phyloP scores from a whole-genome alignment of 1,140 invertebrate genomes.

The Penaeus japonicus region DNA sequence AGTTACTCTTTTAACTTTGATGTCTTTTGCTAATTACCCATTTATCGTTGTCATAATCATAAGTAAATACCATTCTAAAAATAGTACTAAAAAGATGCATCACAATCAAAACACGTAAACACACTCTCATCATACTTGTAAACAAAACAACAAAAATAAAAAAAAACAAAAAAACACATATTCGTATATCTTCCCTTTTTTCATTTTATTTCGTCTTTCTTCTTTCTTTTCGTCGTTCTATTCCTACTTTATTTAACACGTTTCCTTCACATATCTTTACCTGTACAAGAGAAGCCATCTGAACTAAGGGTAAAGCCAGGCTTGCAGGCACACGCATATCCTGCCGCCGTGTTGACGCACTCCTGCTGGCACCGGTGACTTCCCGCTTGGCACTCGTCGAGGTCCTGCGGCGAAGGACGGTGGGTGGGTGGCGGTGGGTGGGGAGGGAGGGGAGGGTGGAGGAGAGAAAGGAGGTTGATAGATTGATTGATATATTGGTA shows the following conservation, averaged over 20 bases:
- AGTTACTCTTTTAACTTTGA: no score
- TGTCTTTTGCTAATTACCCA: no score
- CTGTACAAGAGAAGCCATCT: constrained; percentile 39
- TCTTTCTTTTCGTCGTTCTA: neutral
- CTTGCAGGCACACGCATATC: constrained; percentile 69
- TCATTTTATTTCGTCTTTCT: neutral
- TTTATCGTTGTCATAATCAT: no score
- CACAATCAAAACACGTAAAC: no score
- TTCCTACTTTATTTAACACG: neutral
- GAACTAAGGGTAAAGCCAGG: constrained; percentile 2
- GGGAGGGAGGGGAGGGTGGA: neutral
- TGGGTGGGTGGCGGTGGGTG: neutral
- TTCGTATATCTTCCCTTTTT: no score
- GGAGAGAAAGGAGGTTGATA: neutral
- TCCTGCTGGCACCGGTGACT: constrained; percentile 66
- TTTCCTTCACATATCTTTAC: neutral
- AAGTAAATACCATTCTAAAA: no score
- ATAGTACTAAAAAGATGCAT: no score
- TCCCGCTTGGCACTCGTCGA: constrained; percentile 63
- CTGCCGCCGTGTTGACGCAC: constrained; percentile 65
- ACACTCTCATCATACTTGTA: no score
- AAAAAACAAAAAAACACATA: no score
- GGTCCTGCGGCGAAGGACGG: constrained; percentile 62
- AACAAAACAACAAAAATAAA: no score
- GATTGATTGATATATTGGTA: constrained; percentile 72